These are phyloP conservation scores for Tetragonula carbonaria DNA, from an alignment of 2,888 invertebrate species.

Conservation along the genomic window DNA sequence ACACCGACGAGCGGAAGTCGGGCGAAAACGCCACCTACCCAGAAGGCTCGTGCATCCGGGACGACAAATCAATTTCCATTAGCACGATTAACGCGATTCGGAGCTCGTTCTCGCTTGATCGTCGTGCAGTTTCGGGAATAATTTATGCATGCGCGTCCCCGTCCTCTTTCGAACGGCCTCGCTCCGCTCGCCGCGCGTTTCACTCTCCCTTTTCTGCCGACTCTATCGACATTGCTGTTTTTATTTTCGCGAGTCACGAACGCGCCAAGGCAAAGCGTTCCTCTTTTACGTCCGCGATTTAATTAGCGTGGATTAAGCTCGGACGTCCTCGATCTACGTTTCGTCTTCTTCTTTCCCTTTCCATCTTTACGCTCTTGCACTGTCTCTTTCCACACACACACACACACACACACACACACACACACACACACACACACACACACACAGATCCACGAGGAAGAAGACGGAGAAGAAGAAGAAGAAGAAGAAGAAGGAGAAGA, in stretches of 20 bases:
- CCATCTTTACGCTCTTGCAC: not conserved
- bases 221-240: constrained; percentile 38
- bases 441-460: not conserved
- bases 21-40: constrained; percentile 11
- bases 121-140: constrained; percentile 66
- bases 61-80: constrained; percentile 70
- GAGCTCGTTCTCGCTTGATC: constrained; percentile 39
- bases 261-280: constrained; percentile 67
- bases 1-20: not conserved
- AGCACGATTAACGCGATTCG: constrained; percentile 71
- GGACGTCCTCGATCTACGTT: constrained; percentile 65
- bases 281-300: constrained; percentile 71
- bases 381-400: not conserved
- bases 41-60: constrained; percentile 23
- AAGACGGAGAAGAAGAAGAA: not conserved
- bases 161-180: constrained; percentile 46
- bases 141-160: constrained; percentile 58
- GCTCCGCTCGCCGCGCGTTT: constrained; percentile 37
- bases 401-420: not conserved
- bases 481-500: not conserved
- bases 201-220: constrained; percentile 39
- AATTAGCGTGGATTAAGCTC: constrained; percentile 72
- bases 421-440: not conserved
- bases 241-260: constrained; percentile 68
- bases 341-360: constrained; percentile 20